Conservation (phyloP, 2,113 vertebrate species). For the Acrocephalus kingi region DNA sequence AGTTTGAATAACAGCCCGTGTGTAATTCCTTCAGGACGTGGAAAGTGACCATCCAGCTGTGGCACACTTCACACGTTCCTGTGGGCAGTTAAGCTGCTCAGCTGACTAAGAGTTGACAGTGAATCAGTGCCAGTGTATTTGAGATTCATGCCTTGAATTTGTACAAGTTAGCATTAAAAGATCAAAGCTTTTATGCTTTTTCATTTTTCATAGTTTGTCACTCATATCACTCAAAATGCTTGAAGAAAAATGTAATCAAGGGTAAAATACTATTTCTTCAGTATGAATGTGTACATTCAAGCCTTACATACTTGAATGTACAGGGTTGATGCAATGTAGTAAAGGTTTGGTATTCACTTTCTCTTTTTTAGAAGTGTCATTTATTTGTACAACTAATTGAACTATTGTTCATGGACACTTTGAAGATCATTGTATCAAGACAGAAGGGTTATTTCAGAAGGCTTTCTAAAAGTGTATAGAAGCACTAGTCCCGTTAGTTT, state of each 20-base stretch:
- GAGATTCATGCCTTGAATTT: neutral
- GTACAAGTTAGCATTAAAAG: neutral
- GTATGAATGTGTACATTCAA: neutral
- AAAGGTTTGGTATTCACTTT: neutral
- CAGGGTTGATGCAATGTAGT: neutral
- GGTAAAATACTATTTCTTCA: neutral
- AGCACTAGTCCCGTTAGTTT: neutral
- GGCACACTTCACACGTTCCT: accelerated
- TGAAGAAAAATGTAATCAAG: neutral
- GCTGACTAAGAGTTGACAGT: neutral
- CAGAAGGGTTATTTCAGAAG: neutral
- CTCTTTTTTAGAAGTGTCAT: neutral
- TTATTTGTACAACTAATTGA: neutral
- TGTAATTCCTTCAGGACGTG: neutral
- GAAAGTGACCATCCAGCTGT: neutral
- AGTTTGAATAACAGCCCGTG: neutral
- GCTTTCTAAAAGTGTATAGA: neutral
- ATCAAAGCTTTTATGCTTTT: neutral
- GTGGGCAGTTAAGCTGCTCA: neutral
- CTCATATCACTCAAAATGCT: neutral
- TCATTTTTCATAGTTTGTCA: neutral
- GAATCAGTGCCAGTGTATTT: neutral
- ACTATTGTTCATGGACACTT: neutral
- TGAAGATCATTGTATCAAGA: neutral
- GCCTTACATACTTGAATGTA: neutral